Base-by-base conservation (phyloP, 2,113 vertebrate genomes). In the Sorex araneus region DNA sequence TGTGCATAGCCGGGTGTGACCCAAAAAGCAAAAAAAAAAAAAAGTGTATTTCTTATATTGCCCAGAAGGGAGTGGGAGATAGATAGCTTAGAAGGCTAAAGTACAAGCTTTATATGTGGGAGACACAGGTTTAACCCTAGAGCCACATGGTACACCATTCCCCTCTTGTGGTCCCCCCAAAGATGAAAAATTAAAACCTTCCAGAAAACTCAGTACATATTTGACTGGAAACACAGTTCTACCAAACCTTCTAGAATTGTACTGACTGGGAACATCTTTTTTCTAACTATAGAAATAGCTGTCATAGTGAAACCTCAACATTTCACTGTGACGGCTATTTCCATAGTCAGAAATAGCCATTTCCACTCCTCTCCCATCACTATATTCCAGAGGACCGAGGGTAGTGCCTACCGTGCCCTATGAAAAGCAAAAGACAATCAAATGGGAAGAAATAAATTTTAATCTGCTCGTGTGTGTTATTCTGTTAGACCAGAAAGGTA, bases 401-500 rank as follows among this genome's bases (percentile, higher is more conserved):
- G 34, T n/a, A 57, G 9, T 66, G 7, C 8, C n/a, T 73, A 92
- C 34, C 27, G 23, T 76, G 18, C 34, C 18, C 27, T 87, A 1
- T 50, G 54, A 81, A 82, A 47, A 88, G 18, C 19, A 54, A 13
- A 70, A 73, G 36, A 69, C 25, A 83, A 84, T 40, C 36, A 80
- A 50, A 30, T 63, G 3, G 60, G 85, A 32, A 50, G 30, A 66
- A 75, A 84, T 71, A 76, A 67, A 16, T 73, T 45, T 77, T 63
- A 75, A 45, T 92, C 36, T 69, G 67, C 43, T 90, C 25, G 28
- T 30, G 30, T 45, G 10, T 32, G 40, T 43, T 54, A 50, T 27
- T 77, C 71, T 87, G 87, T 60, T 16, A 84, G 30, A 36, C 10
- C 25, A 70, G 30, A 90, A 71, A 74, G 28, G 15, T 69, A 90